Evolutionary conservation across 1,140 invertebrate genomes (phyloP), one percentile per base, ranked within the genome.

Genomic region (Cydia strobilella): DNA sequence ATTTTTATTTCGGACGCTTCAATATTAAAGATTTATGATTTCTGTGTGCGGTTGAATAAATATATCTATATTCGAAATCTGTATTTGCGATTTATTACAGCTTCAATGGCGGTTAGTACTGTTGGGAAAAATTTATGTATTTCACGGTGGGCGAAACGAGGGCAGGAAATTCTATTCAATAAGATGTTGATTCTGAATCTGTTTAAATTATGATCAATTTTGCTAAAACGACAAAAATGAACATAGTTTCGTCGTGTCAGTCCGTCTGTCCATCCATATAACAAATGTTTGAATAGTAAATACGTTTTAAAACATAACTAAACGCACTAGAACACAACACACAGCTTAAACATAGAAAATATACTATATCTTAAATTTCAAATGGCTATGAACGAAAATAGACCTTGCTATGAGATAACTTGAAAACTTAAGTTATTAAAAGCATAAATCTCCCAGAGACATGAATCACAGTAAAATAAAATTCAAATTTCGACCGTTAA

Each of bases 21-120:
- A 35, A 18, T 69, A 31, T 69, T 35, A 42, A 69, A 69, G 65
- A 69, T 69, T 69, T 69, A 69, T 69, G 27, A 69, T 69, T 69
- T 69, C 27, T 31, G 31, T 31, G 63, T n/a, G 65, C 27, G 31
- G 65, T 69, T 35, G 31, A 31, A 65, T 65, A 69, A 69, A 69
- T 69, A 66, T 66, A 42, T 69, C 13, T 35, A 2, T 20, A 69
- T 69, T 69, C 31, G n/a, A 69, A 69, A n/a, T 35, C 31, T 69
- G 31, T 18, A 35, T 35, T 69, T 69, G 65, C 7, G 42, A 69
- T 69, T 69, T 69, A 69, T 69, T 69, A 35, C 35, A 66, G 12
- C 31, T 9, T n/a, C 31, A 31, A 39, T 18, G 65, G n/a, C 65
- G 31, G 31, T 39, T 23, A 35, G 65, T 18, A 35, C 65, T 39